Percentiles rank a stretch among this genome's conserved stretches.
Evolutionary conservation across 1,140 invertebrate genomes (phyloP).

Genomic region (Drosophila orosa): DNA sequence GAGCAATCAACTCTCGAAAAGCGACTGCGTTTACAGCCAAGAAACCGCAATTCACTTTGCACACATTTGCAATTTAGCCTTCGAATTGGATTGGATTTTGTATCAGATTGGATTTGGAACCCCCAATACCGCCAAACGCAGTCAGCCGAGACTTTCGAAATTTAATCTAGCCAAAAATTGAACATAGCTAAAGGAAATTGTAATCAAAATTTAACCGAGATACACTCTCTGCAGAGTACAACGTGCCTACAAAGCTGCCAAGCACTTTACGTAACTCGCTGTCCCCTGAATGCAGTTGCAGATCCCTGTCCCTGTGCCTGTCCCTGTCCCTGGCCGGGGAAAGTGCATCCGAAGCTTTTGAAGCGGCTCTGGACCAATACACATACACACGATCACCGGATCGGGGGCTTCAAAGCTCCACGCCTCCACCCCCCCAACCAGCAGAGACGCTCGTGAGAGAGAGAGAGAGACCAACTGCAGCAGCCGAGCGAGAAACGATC

Average conservation of each 20-base stretch:
- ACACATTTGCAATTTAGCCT: constrained; percentile 38
- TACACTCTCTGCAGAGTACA: not conserved
- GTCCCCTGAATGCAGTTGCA: constrained; percentile 13
- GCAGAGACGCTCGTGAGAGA: constrained; percentile 8
- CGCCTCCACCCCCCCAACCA: constrained; percentile 53
- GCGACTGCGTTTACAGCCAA: constrained; percentile 57
- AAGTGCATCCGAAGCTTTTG: constrained; percentile 66
- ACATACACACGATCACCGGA: constrained; percentile 17
- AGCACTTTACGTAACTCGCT: constrained; percentile 38
- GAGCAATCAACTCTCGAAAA: constrained; percentile 40
- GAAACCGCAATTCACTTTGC: constrained; percentile 24
- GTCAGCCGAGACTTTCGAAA: constrained; percentile 42
- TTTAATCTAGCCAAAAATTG: constrained; percentile 41
- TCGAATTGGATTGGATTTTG: constrained; percentile 43
- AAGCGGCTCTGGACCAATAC: constrained; percentile 42
- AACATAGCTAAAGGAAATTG: constrained; percentile 51
- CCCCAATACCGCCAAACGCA: constrained; percentile 46
- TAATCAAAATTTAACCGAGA: constrained; percentile 65
- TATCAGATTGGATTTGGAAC: constrained; percentile 45
- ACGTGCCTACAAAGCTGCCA: not conserved
- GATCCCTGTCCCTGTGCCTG: constrained; percentile 14
- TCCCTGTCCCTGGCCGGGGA: constrained; percentile 23
- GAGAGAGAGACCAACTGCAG: constrained; percentile 49
- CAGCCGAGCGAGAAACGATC: constrained; percentile 34
- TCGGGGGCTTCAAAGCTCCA: constrained; percentile 59